These are phyloP conservation scores for Alces alces DNA, from an alignment of 2,113 vertebrate species.

Conservation along the genomic window DNA sequence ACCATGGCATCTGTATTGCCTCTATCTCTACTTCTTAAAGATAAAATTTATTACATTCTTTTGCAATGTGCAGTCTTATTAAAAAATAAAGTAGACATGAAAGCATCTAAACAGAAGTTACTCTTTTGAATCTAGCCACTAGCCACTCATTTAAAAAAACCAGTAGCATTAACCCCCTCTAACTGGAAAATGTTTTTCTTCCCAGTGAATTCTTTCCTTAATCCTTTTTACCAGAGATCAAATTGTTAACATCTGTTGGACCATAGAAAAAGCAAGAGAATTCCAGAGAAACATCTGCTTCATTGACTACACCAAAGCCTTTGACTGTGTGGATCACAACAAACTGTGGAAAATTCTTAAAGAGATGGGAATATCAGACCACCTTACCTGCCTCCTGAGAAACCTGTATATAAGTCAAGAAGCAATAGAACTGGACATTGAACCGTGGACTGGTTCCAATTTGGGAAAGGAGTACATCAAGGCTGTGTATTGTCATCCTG, in stretches of 20 bases:
- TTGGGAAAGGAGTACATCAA: neutral
- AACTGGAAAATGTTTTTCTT: conserved; percentile 49
- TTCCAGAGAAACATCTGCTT: neutral
- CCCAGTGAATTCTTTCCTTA: neutral
- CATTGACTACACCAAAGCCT: neutral
- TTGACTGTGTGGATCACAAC: neutral
- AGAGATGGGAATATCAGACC: neutral
- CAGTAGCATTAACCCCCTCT: conserved; percentile 65
- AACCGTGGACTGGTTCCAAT: neutral
- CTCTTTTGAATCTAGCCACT: conserved; percentile 43
- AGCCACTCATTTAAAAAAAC: conserved; percentile 47
- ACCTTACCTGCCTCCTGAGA: neutral
- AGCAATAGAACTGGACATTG: neutral
- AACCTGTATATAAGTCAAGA: neutral
- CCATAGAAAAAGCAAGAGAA: neutral
- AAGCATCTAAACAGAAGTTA: conserved; percentile 66
- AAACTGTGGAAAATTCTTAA: neutral
- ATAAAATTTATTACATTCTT: conserved; percentile 77
- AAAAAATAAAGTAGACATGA: conserved; percentile 73
- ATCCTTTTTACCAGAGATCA: neutral
- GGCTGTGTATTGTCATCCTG: neutral
- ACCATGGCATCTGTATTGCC: conserved; percentile 50
- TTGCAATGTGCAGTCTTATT: conserved; percentile 71
- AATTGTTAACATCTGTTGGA: neutral
- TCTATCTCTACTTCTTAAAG: conserved; percentile 70